Conservation (phyloP, 2,888 invertebrate species). For the Neoaliturus tenellus region DNA sequence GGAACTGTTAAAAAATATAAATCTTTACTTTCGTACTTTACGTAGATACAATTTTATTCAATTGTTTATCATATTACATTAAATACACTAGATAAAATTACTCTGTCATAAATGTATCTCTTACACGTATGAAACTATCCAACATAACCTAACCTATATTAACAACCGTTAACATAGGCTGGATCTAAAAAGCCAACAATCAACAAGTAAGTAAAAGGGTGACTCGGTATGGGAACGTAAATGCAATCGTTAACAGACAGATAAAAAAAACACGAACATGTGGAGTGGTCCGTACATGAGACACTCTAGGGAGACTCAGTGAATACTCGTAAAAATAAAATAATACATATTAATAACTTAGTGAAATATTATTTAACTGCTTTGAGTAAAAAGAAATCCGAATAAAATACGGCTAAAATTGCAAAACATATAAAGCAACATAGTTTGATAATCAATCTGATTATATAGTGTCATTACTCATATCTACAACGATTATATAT, state of each 20-base stretch:
- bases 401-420: not conserved
- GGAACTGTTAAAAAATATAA: slow-evolving; percentile 49
- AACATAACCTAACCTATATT: slow-evolving; percentile 31
- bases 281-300: not conserved
- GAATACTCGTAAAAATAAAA: not conserved
- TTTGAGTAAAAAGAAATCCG: too few relatives aligned
- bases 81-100: slow-evolving; percentile 36
- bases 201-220: not conserved
- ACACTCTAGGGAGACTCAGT: not conserved
- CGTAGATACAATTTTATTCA: not conserved
- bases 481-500: not conserved
- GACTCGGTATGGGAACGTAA: not conserved
- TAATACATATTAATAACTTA: not conserved
- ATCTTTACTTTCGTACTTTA: slow-evolving; percentile 30
- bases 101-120: not conserved
- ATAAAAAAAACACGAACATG: too few relatives aligned
- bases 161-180: not conserved
- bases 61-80: too few relatives aligned
- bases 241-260: not conserved
- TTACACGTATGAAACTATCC: slow-evolving; percentile 23
- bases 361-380: not conserved
- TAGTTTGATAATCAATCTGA: not conserved
- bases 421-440: not conserved
- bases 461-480: not conserved
- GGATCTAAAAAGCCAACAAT: slow-evolving; percentile 1